Evolutionary conservation across 2,797 vertebrate species (phyloP), one percentile per base, ranked within the genome.

Genomic region (Lates japonicus): DNA sequence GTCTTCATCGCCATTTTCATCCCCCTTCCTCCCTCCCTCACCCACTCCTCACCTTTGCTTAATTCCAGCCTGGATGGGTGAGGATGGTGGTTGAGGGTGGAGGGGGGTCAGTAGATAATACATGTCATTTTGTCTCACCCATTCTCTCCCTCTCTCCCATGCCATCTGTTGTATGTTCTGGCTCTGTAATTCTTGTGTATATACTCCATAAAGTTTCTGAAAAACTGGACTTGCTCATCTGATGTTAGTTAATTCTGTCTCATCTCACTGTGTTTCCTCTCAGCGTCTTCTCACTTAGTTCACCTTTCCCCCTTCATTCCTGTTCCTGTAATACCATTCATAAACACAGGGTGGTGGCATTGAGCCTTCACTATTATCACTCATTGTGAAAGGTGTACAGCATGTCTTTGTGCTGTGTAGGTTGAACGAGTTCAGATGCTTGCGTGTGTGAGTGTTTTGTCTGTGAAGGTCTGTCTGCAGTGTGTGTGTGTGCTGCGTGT

Each of bases 171-270:
- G 88, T 90, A 85, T 64, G 84, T 87, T 84, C 84, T 85, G 78
- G 55, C 82, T 90, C 84, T 94, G 92, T 93, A 89, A 85, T 70
- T 90, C 71, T 65, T 91, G 74, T 95, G 86, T 94, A 91, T 88
- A 92, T 90, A 85, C 82, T 82, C 87, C 90, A 95, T 96, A 96
- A 96, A 95, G 87, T 91, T 94, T 93, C 74, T 93, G 90, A 90
- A 93, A 92, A 90, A 88, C 76, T 76, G 76, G 58, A 22, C 29
- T 85, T 90, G 82, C 86, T 86, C 85, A 88, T 88, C 73, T 78
- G 64, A 57, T 44, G 14, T 70, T 61, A 39, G 80, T 77, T 72
- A 25, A 46, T 70, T 76, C 70, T 70, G 13, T 71, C 33, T 70
- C 64, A 2, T 42, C 9, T 37, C 10, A 5, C 25, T 65, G 70